phyloP scores from a whole-genome alignment of 2,113 vertebrate species.

The Tenebrosternarchus preto region DNA sequence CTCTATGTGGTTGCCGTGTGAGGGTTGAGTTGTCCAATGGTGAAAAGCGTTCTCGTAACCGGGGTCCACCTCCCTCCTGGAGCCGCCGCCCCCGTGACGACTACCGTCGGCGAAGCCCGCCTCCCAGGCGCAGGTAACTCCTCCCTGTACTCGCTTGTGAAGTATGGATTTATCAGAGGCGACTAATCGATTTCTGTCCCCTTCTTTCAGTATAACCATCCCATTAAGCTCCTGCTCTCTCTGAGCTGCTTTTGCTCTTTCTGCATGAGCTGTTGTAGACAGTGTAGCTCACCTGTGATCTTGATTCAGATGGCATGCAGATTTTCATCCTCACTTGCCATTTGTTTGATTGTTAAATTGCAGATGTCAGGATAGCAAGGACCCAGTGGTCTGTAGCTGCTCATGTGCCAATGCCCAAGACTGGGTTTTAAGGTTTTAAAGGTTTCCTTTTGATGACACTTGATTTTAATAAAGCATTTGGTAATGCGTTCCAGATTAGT shows the following conservation, averaged over 20 bases:
- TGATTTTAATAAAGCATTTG: conserved; percentile 7
- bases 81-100: conserved; percentile 91
- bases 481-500: background rate
- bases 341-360: conserved; percentile 26
- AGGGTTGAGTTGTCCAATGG: conserved; percentile 95
- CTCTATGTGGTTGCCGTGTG: conserved; percentile 92
- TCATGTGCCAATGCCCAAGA: background rate
- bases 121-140: conserved; percentile 87
- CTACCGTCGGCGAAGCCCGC: conserved; percentile 88
- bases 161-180: conserved; percentile 28
- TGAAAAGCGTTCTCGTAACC: conserved; percentile 91
- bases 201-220: conserved; percentile 33
- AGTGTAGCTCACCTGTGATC: conserved; percentile 38
- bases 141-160: conserved; percentile 22
- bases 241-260: conserved; percentile 57
- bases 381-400: background rate
- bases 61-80: conserved; percentile 93
- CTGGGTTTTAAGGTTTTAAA: conserved; percentile 10
- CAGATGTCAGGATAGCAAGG: background rate
- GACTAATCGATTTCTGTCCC: conserved; percentile 38
- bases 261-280: conserved; percentile 43
- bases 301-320: conserved; percentile 36
- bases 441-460: conserved; percentile 12
- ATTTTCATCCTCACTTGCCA: conserved; percentile 42
- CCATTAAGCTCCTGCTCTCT: conserved; percentile 48